Evolutionary conservation across 2,888 invertebrate genomes (phyloP).

Genomic region (Caenorhabditis sp.): DNA sequence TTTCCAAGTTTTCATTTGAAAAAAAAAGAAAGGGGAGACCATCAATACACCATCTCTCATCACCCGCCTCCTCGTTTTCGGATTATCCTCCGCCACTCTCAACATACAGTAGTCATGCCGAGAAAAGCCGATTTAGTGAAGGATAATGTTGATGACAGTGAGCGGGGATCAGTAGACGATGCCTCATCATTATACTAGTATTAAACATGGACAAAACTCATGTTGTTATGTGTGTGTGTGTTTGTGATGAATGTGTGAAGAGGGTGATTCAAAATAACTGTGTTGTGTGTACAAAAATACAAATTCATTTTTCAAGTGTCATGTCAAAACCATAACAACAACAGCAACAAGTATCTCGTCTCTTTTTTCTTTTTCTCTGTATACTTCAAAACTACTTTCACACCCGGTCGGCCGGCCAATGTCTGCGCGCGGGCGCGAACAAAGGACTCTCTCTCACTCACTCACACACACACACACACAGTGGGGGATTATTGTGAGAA

Average conservation of each 20-base stretch:
- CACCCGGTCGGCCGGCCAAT: not conserved
- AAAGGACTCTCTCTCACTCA: not conserved
- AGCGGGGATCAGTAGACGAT: not conserved
- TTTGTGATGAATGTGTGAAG: no score
- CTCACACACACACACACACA: not conserved
- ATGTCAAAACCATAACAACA: no score
- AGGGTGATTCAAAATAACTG: no score
- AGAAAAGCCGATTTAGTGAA: slow-evolving; percentile 3
- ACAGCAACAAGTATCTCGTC: not conserved
- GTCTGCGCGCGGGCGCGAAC: no score
- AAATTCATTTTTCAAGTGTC: no score
- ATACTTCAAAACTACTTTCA: slow-evolving; percentile 1
- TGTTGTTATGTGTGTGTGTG: no score
- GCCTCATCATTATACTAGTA: no score
- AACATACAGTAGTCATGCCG: slow-evolving; percentile 7
- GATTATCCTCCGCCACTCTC: not conserved
- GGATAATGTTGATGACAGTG: not conserved
- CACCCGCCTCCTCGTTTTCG: slow-evolving; percentile 2
- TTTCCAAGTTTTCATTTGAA: no score
- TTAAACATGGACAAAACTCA: no score
- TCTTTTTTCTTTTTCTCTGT: not conserved
- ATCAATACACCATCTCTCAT: no score
- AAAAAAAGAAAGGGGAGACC: no score
- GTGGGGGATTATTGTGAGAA: not conserved
- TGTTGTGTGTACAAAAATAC: no score